Conservation (phyloP, 2,113 vertebrate genomes). For the Dromas ardeola region DNA sequence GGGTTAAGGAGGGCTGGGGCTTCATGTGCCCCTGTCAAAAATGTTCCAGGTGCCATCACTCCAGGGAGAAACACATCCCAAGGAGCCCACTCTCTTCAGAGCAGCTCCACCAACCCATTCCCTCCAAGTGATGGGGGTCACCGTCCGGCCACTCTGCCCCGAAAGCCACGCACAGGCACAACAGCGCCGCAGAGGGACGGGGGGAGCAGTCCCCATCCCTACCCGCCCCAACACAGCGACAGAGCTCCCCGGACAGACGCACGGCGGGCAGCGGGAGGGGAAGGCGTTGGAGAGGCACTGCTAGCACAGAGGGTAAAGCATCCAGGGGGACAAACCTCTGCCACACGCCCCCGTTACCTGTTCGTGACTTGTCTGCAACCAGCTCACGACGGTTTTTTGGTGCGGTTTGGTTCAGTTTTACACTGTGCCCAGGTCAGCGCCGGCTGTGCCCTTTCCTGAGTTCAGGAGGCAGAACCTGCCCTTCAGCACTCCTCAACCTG, state of each 20-base stretch:
- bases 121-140: fast-evolving
- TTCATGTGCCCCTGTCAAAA: fast-evolving
- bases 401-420: not conserved
- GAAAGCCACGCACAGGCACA: fast-evolving
- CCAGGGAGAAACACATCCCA: fast-evolving
- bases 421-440: not conserved
- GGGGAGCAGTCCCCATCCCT: not conserved
- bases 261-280: not conserved
- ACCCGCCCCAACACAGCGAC: not conserved
- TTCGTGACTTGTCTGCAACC: constrained; percentile 18
- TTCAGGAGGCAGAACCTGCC: not conserved
- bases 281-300: not conserved
- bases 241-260: not conserved
- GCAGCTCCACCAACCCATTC: not conserved
- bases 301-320: not conserved
- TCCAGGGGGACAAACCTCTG: not conserved
- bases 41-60: fast-evolving
- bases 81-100: not conserved
- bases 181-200: fast-evolving
- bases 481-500: not conserved
- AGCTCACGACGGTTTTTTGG: fast-evolving
- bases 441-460: not conserved
- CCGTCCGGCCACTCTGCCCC: fast-evolving
- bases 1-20: not conserved
- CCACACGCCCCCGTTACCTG: not conserved